These are phyloP conservation scores for Araneus ventricosus DNA, from an alignment of 1,140 invertebrate genomes.

Conservation along the genomic window DNA sequence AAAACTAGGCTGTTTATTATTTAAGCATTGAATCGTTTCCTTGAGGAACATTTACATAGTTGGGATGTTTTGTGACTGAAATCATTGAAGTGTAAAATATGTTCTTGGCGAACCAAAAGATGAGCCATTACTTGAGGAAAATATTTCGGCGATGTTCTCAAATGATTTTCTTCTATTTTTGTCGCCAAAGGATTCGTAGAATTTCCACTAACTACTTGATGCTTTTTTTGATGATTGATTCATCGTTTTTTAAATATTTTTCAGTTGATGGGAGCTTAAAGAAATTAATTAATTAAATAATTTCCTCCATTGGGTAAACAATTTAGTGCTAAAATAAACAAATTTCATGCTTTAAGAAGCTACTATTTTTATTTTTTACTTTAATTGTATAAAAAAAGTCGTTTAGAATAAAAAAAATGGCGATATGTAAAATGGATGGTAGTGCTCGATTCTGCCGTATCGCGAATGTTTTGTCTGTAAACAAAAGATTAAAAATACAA, in stretches of 20 bases:
- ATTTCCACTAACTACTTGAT: background rate
- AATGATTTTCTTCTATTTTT: background rate
- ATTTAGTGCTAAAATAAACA: too few species aligned
- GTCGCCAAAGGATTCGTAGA: background rate
- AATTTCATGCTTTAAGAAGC: too few species aligned
- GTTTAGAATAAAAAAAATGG: too few species aligned
- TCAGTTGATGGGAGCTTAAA: background rate
- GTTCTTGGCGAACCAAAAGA: background rate
- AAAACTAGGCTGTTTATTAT: background rate
- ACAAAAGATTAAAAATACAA: too few species aligned
- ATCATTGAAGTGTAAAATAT: slow-evolving; percentile 7
- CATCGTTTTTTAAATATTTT: background rate
- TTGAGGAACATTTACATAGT: slow-evolving; percentile 2
- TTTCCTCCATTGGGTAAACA: too few species aligned
- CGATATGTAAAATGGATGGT: too few species aligned
- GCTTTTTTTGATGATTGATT: background rate
- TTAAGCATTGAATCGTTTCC: background rate
- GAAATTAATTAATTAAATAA: background rate
- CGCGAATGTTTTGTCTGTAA: too few species aligned
- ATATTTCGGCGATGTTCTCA: background rate
- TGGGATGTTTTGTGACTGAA: background rate
- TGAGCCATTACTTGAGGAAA: background rate
- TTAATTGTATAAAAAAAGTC: too few species aligned
- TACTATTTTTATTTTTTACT: too few species aligned
- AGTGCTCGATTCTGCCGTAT: too few species aligned